Evolutionary conservation across 1,140 invertebrate genomes (phyloP).

Genomic region (Lysiphlebus fabarum): DNA sequence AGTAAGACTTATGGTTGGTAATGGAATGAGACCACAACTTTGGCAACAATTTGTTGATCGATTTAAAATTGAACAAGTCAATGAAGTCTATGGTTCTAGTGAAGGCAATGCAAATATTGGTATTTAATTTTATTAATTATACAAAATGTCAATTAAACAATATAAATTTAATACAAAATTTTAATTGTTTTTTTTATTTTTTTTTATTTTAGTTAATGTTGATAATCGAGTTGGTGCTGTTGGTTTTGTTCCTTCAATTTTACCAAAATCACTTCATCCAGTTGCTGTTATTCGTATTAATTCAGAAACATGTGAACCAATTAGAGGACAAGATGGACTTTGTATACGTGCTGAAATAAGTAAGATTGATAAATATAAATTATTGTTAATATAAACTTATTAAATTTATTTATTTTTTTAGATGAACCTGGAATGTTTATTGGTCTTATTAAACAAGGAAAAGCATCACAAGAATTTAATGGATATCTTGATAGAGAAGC

Average conservation of each 20-base stretch:
- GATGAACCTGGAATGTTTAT: constrained; percentile 77
- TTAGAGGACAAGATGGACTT: constrained; percentile 61
- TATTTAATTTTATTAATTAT: constrained; percentile 30
- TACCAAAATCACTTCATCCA: constrained; percentile 57
- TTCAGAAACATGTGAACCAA: constrained; percentile 57
- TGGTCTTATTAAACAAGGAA: constrained; percentile 65
- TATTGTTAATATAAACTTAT: constrained; percentile 11
- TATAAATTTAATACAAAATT: background rate
- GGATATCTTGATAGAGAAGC: constrained; percentile 67
- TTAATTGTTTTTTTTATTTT: constrained; percentile 12
- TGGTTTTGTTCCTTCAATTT: constrained; percentile 66
- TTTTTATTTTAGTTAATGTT: constrained; percentile 60
- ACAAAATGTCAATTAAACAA: background rate
- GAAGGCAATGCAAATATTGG: constrained; percentile 73
- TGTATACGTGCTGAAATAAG: constrained; percentile 65
- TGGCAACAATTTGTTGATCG: constrained; percentile 57
- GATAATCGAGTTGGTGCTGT: constrained; percentile 68
- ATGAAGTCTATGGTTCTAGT: constrained; percentile 74
- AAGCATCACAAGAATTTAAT: constrained; percentile 55
- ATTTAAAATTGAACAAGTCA: constrained; percentile 64
- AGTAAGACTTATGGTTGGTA: constrained; percentile 53
- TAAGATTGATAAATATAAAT: constrained; percentile 31
- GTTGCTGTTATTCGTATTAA: constrained; percentile 63
- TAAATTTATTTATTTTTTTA: constrained; percentile 32
- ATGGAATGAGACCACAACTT: constrained; percentile 52